Percentiles rank a stretch among this genome's conserved stretches.
These are phyloP conservation scores for Troglohyphantes excavatus DNA, from an alignment of 2,888 invertebrate genomes.

Conservation along the genomic window DNA sequence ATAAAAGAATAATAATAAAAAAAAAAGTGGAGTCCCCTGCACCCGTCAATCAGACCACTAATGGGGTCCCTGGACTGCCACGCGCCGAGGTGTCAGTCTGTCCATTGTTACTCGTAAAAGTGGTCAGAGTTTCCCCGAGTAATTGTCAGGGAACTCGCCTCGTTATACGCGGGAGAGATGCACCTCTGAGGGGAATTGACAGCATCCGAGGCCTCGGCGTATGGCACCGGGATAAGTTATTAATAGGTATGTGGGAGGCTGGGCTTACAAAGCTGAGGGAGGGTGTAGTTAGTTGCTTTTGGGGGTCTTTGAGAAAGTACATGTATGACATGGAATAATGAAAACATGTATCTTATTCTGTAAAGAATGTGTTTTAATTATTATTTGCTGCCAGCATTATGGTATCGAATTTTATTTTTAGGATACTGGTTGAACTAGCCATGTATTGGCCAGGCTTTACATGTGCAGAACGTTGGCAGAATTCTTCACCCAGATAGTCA, in stretches of 20 bases:
- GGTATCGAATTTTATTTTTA: no score
- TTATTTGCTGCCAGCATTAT: no score
- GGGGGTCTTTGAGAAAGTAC: no score
- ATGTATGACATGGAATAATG: no score
- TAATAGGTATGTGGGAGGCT: background rate
- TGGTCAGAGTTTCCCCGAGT: slow-evolving; percentile 67
- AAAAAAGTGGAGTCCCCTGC: slow-evolving; percentile 20
- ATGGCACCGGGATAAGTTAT: slow-evolving; percentile 3
- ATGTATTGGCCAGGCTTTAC: no score
- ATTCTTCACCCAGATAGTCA: no score
- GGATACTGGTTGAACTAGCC: no score
- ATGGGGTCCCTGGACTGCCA: slow-evolving; percentile 72
- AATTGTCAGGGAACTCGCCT: slow-evolving; percentile 64
- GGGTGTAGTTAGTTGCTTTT: background rate
- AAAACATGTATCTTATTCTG: no score
- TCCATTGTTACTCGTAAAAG: slow-evolving; percentile 71
- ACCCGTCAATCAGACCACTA: slow-evolving; percentile 73
- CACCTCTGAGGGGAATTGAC: background rate
- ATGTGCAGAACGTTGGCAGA: no score
- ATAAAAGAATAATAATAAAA: no score
- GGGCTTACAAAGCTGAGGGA: background rate
- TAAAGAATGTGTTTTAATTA: no score
- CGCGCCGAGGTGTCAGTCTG: slow-evolving; percentile 69
- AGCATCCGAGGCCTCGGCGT: background rate
- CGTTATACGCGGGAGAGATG: slow-evolving; percentile 21